Conservation (phyloP, 1,140 invertebrate species). For the Oncopeltus fasciatus region DNA sequence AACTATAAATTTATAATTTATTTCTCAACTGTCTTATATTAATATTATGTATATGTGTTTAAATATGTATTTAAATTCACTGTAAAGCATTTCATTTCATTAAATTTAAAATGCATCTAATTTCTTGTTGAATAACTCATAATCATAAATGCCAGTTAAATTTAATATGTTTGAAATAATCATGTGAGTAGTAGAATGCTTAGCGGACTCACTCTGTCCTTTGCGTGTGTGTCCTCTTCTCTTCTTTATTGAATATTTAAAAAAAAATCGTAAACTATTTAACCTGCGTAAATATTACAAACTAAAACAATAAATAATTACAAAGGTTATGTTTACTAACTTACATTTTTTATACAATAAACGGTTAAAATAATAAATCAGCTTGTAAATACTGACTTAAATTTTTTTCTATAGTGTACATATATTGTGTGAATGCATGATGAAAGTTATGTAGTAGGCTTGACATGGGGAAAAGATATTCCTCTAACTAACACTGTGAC, state of each 20-base stretch:
- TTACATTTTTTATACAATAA: conserved; percentile 8
- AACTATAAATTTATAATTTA: no score
- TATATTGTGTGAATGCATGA: conserved; percentile 21
- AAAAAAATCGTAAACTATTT: conserved; percentile 15
- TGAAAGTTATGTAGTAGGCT: conserved; percentile 21
- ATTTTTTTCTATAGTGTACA: conserved; percentile 11
- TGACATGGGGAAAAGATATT: conserved; percentile 18
- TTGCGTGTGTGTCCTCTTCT: conserved; percentile 18
- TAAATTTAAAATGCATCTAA: background rate
- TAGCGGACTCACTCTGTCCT: conserved; percentile 18
- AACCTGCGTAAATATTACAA: conserved; percentile 9
- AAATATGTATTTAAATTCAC: no score
- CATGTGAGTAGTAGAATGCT: conserved; percentile 21
- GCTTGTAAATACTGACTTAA: conserved; percentile 17
- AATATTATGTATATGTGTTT: no score
- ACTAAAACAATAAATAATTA: conserved; percentile 3
- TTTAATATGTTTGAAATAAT: conserved; percentile 17
- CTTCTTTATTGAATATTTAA: conserved; percentile 10
- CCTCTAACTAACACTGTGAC: conserved; percentile 21
- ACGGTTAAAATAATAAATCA: conserved; percentile 13
- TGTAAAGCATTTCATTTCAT: background rate
- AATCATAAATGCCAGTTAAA: background rate
- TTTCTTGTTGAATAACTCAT: background rate
- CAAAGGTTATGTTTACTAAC: conserved; percentile 5
- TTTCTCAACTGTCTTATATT: no score